phyloP scores from a whole-genome alignment of 1,140 invertebrate species.

The Rhyacophila brunnea region DNA sequence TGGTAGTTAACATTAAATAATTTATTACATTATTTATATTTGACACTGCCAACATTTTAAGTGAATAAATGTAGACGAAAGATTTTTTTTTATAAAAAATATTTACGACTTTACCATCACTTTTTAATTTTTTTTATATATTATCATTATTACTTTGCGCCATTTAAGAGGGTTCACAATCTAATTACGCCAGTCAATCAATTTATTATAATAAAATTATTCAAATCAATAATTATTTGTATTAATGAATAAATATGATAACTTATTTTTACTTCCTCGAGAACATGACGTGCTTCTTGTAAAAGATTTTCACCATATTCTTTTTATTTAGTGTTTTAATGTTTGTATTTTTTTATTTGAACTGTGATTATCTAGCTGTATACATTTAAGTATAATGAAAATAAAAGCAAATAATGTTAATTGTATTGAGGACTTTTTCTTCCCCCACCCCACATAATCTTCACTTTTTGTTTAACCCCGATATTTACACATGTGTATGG shows the following conservation, averaged over 20 bases:
- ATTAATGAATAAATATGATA: not conserved
- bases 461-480: too few species aligned
- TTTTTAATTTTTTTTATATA: slow-evolving; percentile 2
- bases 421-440: slow-evolving; percentile 16
- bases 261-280: slow-evolving; percentile 26
- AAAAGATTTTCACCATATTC: slow-evolving; percentile 32
- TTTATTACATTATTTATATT: slow-evolving; percentile 26
- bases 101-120: not conserved
- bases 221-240: not conserved
- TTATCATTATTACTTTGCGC: slow-evolving; percentile 6
- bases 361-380: slow-evolving; percentile 60
- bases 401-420: slow-evolving; percentile 50
- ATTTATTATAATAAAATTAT: too few species aligned
- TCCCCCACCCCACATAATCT: too few species aligned
- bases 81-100: not conserved
- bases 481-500: too few species aligned
- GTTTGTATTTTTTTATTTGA: slow-evolving; percentile 55
- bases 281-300: slow-evolving; percentile 34
- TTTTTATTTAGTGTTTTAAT: slow-evolving; percentile 47
- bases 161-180: not conserved
- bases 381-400: slow-evolving; percentile 56
- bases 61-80: not conserved
- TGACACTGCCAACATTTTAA: slow-evolving; percentile 19
- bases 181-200: not conserved
- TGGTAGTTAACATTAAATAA: slow-evolving; percentile 19